phyloP scores from a whole-genome alignment of 1,140 invertebrate species.

The Melipona quadrifasciata region DNA sequence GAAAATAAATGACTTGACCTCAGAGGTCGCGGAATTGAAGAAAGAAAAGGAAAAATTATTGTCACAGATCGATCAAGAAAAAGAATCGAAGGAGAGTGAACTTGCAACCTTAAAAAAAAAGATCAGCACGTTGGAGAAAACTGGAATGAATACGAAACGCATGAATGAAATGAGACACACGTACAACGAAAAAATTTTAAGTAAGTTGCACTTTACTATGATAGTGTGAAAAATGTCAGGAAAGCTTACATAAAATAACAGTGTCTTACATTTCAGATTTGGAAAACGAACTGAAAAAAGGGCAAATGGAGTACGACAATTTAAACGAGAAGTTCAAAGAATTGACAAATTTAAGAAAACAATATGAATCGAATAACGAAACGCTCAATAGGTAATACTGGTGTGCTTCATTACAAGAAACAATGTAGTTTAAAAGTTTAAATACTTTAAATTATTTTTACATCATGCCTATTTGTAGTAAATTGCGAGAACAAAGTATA shows the following conservation, averaged over 20 bases:
- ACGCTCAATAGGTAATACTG: constrained; percentile 82
- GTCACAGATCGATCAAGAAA: constrained; percentile 73
- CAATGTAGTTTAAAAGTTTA: background rate
- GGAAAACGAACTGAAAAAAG: constrained; percentile 85
- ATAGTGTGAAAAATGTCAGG: background rate
- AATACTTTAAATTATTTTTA: constrained; percentile 30
- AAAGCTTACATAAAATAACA: constrained; percentile 19
- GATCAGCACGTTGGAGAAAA: constrained; percentile 84
- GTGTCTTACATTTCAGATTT: constrained; percentile 82
- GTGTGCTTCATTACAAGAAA: background rate
- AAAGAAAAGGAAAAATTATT: constrained; percentile 86
- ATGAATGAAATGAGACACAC: constrained; percentile 86
- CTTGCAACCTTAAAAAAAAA: constrained; percentile 85
- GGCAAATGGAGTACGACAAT: constrained; percentile 89
- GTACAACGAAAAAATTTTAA: constrained; percentile 86
- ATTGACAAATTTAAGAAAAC: constrained; percentile 89
- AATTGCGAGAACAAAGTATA: constrained; percentile 79
- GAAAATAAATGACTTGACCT: constrained; percentile 81
- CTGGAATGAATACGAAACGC: constrained; percentile 84
- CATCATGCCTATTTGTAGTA: constrained; percentile 66
- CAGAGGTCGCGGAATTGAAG: constrained; percentile 81
- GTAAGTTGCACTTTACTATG: constrained; percentile 77
- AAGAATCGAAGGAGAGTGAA: constrained; percentile 83
- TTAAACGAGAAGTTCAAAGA: constrained; percentile 91
- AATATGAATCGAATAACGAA: constrained; percentile 63